Percentiles rank a stretch among this genome's conserved stretches.
These are phyloP conservation scores for Phacellophora camtschatica DNA, from an alignment of 30 jellyfish, hydroid and myxozoan species.

Conservation along the genomic window DNA sequence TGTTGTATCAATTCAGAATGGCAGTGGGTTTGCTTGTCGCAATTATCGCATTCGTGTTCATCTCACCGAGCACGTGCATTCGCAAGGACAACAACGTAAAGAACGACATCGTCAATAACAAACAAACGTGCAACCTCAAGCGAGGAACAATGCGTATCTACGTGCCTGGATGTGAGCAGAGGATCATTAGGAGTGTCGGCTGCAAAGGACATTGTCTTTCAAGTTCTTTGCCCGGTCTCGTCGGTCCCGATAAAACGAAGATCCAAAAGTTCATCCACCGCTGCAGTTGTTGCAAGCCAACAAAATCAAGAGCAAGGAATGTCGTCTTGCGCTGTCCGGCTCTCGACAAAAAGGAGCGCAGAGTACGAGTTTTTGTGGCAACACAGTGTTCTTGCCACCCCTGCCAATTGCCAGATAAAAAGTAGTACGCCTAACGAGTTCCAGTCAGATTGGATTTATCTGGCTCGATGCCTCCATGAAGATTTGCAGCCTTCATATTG, in stretches of 20 bases:
- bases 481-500: too few species aligned
- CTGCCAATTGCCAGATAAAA: not conserved
- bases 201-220: conserved; percentile 56
- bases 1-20: too few species aligned
- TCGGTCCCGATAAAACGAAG: not conserved
- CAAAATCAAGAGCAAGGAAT: conserved; percentile 10
- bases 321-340: conserved; percentile 40
- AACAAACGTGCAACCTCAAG: conserved; percentile 30
- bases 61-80: too few species aligned
- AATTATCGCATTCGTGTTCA: too few species aligned
- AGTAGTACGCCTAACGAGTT: not conserved
- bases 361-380: conserved; percentile 30
- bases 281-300: conserved; percentile 62
- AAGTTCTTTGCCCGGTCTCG: conserved; percentile 44
- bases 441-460: too few species aligned
- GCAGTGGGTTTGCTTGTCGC: too few species aligned
- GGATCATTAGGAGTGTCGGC: conserved; percentile 32
- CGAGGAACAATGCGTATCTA: conserved; percentile 50
- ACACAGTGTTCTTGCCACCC: conserved; percentile 53
- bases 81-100: not conserved
- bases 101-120: not conserved
- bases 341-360: not conserved
- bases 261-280: not conserved
- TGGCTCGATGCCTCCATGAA: too few species aligned
- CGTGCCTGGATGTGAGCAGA: conserved; percentile 41